Base-by-base conservation (phyloP, 2,888 invertebrate species). In the Orchesella flavescens region DNA sequence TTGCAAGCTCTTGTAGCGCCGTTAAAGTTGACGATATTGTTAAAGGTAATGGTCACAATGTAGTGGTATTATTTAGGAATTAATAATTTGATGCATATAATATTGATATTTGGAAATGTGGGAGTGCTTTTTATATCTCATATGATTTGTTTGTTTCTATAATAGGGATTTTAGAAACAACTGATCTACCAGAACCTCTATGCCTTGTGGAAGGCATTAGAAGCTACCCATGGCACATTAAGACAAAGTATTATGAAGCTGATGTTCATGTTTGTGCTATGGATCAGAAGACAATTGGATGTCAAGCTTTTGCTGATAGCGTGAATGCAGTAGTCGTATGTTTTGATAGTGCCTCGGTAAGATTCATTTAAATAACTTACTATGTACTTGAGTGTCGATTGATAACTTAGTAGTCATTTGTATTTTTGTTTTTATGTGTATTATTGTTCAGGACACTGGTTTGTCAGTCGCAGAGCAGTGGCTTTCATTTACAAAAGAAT, bases 221-320 rank as follows among this genome's bases (percentile, higher is more conserved):
- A 68, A 89, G 90, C 82, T 91, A 91, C 88, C 89, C 91, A 0
- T 93, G 93, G 93, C 91, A 91, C 84, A 92, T 94, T 83, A 92
- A 93, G 86, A 94, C 93, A 55, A 95, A 94, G 90, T 95, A 95
- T 90, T 95, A 94, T 89, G 92, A 92, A 63, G 92, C 93, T 13
- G 91, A 93, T 89, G 91, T 94, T 46, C 90, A 92, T 85, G 88
- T 94, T 21, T 92, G 93, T 88, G 90, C 92, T 0, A 90, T 93
- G 71, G 89, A 91, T 88, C 89, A 90, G 87, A 90, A 92, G 84
- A 91, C 91, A 44, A 89, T 91, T 74, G 90, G 92, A 23, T 90
- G 90, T 83, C 90, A 92, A 86, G 89, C 91, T 57, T 90, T 92
- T 87, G 90, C 91, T 13, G 89, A 91, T 59, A 89, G 89, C 75